Evolutionary conservation across 2,113 vertebrate species (phyloP).

Genomic region (Donacobius atricapilla): DNA sequence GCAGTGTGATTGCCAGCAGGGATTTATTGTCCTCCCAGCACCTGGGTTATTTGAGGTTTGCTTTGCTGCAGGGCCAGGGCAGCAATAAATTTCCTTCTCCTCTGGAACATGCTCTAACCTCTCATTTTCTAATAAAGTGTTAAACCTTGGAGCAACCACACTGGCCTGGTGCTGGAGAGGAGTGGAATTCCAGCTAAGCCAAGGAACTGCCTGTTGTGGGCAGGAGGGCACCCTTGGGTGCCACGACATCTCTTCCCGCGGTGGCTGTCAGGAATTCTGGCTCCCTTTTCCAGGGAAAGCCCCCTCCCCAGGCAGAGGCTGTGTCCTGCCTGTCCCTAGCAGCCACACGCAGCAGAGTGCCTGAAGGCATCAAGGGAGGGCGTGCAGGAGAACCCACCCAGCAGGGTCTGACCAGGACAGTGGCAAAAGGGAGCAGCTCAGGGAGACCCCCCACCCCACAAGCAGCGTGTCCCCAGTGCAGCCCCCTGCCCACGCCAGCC

Average conservation of each 20-base stretch:
- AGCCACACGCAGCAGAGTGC: background rate
- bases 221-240: background rate
- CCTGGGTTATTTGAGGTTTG: slow-evolving; percentile 16
- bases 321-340: background rate
- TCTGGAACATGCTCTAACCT: slow-evolving; percentile 48
- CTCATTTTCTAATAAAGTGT: slow-evolving; percentile 51
- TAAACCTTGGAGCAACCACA: background rate
- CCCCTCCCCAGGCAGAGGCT: background rate
- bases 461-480: accelerated
- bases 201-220: accelerated
- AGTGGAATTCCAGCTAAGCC: background rate
- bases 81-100: slow-evolving; percentile 37
- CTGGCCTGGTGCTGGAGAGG: background rate
- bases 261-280: background rate
- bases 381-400: background rate
- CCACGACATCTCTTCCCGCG: accelerated
- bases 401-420: accelerated
- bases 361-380: background rate
- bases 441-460: background rate
- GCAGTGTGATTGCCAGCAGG: background rate
- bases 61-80: slow-evolving; percentile 33
- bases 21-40: background rate
- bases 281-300: background rate
- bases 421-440: accelerated
- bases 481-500: background rate